Base-by-base conservation (phyloP, 2,888 invertebrate species). In the Himalopsyche anomala region DNA sequence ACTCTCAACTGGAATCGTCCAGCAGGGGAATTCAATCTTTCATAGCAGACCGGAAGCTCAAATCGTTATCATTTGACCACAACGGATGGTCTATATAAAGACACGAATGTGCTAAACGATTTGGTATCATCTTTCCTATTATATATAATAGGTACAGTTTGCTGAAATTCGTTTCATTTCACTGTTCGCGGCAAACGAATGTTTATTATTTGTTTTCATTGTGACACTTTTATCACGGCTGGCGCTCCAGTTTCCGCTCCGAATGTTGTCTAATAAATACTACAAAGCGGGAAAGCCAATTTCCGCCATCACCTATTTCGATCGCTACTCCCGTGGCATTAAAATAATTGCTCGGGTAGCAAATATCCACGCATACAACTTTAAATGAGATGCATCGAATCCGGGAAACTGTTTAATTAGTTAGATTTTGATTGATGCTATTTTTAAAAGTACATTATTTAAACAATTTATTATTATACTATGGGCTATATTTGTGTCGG, bases 251-350 rank as follows among this genome's bases (percentile, higher is more conserved):
- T 55, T 55, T 55, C 55, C 55, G 55, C 55, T 55, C 55, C 55
- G 9, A 55, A 55, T 55, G 8, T 56, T 56, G 17, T 56, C 56
- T 17, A 17, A 56, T n/a, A 17, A 17, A 56, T 56, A 56, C 56
- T 5, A 56, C 56, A 56, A 56, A 56, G 56, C 56, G 56, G 17
- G 56, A 56, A 56, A 56, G 56, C n/a, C 56, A 56, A 56, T 56
- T 17, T 56, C 1, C n/a, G n/a, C 56, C n/a, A 19, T 17, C 56
- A 56, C 56, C 56, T 6, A 8, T 6, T 56, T 56, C n/a, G 56
- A 55, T n/a, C n/a, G n/a, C n/a, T 17, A n/a, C 56, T 17, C n/a
- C 17, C 56, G 17, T n/a, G n/a, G 6, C 56, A 56, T 4, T 56
- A 56, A 56, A 56, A 56, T 19, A 4, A 19, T 17, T 19, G 56